phyloP scores from a whole-genome alignment of 2,888 invertebrate genomes.

The Caenorhabditis auriculariae region DNA sequence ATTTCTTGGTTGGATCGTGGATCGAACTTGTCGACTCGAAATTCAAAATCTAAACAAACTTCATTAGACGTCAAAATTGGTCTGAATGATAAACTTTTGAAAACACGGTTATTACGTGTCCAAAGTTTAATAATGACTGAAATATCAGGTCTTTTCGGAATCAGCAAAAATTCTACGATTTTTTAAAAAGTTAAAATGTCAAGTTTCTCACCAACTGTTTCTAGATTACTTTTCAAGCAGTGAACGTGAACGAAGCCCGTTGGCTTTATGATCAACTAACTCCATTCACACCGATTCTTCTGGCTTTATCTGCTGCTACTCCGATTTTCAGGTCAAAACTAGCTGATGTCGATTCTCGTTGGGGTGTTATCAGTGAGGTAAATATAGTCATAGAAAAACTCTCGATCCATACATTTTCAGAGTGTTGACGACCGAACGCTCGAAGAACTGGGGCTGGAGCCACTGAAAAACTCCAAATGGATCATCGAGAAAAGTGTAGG shows the following conservation, averaged over 20 bases:
- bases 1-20: too few species aligned
- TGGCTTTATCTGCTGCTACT: constrained; percentile 93
- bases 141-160: too few species aligned
- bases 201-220: too few species aligned
- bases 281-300: constrained; percentile 93
- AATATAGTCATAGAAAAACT: neutral
- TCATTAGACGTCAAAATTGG: too few species aligned
- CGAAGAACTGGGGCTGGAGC: constrained; percentile 81
- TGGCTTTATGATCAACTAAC: constrained; percentile 93
- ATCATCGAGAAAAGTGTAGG: constrained; percentile 80
- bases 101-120: too few species aligned
- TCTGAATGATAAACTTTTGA: too few species aligned
- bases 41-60: too few species aligned
- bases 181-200: too few species aligned
- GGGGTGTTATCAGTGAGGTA: constrained; percentile 88
- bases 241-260: constrained; percentile 87
- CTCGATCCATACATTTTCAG: constrained; percentile 4
- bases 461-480: constrained; percentile 71
- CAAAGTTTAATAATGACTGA: too few species aligned
- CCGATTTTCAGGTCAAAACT: constrained; percentile 85
- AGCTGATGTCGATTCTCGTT: constrained; percentile 92
- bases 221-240: constrained; percentile 83
- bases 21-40: too few species aligned
- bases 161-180: too few species aligned
- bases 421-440: constrained; percentile 91